Conservation (phyloP, 2,113 vertebrate genomes). For the Tragulus kanchil region DNA sequence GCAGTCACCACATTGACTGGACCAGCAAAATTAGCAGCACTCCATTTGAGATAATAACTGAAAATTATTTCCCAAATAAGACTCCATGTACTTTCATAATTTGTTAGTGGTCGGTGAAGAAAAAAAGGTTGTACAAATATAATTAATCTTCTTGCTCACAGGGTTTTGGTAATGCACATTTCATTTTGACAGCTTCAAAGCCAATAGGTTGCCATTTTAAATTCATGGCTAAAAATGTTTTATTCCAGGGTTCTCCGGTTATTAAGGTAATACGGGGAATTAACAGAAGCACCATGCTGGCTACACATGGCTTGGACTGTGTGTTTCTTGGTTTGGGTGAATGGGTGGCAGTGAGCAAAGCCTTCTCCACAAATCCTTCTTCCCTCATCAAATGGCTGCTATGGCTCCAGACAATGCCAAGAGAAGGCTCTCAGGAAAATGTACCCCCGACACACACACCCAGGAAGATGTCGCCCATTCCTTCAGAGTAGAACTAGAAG, state of each 20-base stretch:
- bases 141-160: constrained; percentile 79
- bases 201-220: constrained; percentile 53
- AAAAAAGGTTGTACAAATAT: constrained; percentile 75
- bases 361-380: background rate
- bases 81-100: constrained; percentile 55
- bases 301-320: background rate
- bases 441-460: too few species aligned
- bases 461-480: background rate
- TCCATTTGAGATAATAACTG: constrained; percentile 75
- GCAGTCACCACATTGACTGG: constrained; percentile 54
- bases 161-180: constrained; percentile 62
- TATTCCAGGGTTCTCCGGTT: constrained; percentile 41
- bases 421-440: background rate
- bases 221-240: constrained; percentile 49
- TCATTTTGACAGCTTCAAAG: constrained; percentile 75
- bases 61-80: constrained; percentile 79
- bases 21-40: constrained; percentile 70
- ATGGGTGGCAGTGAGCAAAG: background rate
- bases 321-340: background rate
- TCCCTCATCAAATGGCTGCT: background rate
- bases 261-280: constrained; percentile 61
- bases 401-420: background rate
- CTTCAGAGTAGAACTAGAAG: background rate
- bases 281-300: background rate
- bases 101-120: constrained; percentile 67